Base-by-base conservation (phyloP, 2,113 vertebrate genomes). In the Ceyx cyanopectus region DNA sequence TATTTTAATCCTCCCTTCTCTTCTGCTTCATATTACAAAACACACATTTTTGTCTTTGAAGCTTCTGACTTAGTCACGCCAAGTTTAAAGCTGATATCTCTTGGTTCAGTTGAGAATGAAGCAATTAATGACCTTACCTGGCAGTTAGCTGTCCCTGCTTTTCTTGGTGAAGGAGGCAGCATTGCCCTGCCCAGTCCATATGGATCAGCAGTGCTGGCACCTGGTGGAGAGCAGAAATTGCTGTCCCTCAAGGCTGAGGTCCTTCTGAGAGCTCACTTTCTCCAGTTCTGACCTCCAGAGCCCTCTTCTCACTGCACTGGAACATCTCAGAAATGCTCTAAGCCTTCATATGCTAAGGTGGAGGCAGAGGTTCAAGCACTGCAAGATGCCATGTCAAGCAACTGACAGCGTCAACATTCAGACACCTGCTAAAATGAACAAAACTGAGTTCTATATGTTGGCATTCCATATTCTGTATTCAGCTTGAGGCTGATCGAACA, bases 1-100 rank as follows among this genome's bases (percentile, higher is more conserved):
- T 91, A 57, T 82, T 94, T 91, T 87, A 91, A 94, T 79, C 27
- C 43, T 24, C 0, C 0, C 24, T 65, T 79, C 46, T 92, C 74
- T 84, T 89, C 61, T 79, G 26, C 34, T 78, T 45, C 15, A 22
- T 74, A 73, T 90, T 87, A 80, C 30, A 29, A 89, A 95, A 70
- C 46, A 32, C 41, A 70, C 8, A 6, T 6, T 81, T 81, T 41
- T 70, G 30, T 30, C 12, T 87, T 74, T 77, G 60, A 65, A 87
- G 32, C 15, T 85, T 82, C 75, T 91, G 56, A 69, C 37, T 84
- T 65, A 53, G 63, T 60, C 61, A 19, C 6, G 66, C 23, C 27
- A 61, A 78, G 14, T 66, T 22, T 81, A 65, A 41, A 80, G 50
- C 12, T 32, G 14, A 26, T 41, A 54, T 6, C 5, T 84, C 53